Evolutionary conservation across 2,888 invertebrate species (phyloP).

Genomic region (Agrilus mali): DNA sequence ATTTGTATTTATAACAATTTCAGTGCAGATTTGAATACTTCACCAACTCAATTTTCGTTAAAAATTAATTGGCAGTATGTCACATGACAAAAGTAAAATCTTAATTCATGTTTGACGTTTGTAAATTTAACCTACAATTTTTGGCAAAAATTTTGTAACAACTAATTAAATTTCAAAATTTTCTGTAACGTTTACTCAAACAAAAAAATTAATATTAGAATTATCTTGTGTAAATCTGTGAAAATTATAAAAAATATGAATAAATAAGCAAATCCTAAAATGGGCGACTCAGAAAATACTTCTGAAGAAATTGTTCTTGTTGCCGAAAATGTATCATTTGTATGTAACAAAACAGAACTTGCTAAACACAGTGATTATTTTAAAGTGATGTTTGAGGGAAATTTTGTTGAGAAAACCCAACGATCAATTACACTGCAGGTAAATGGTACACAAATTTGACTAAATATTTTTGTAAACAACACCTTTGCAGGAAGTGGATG

Average conservation of each 20-base stretch:
- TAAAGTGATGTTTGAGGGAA: conserved; percentile 34
- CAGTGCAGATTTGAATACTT: no score
- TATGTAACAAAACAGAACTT: conserved; percentile 24
- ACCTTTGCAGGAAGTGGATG: conserved; percentile 29
- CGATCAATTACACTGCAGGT: conserved; percentile 29
- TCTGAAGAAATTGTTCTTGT: conserved; percentile 18
- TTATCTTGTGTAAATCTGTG: no score
- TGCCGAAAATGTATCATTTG: conserved; percentile 18
- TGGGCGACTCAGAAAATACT: conserved; percentile 10
- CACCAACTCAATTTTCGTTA: no score
- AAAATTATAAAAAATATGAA: not conserved
- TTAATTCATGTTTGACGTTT: no score
- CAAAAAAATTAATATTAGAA: no score
- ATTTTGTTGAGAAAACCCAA: conserved; percentile 30
- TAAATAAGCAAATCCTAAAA: conserved; percentile 11
- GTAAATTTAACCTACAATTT: no score
- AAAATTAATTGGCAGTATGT: no score
- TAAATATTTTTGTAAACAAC: not conserved
- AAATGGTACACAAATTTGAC: conserved; percentile 6
- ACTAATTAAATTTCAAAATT: no score
- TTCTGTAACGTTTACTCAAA: no score
- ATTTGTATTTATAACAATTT: no score
- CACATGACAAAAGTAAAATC: no score
- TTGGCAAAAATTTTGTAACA: no score
- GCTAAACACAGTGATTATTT: conserved; percentile 34